Evolutionary conservation across 2,113 vertebrate species (phyloP), one percentile per base, ranked within the genome.

Genomic region (Myotis yumanensis): DNA sequence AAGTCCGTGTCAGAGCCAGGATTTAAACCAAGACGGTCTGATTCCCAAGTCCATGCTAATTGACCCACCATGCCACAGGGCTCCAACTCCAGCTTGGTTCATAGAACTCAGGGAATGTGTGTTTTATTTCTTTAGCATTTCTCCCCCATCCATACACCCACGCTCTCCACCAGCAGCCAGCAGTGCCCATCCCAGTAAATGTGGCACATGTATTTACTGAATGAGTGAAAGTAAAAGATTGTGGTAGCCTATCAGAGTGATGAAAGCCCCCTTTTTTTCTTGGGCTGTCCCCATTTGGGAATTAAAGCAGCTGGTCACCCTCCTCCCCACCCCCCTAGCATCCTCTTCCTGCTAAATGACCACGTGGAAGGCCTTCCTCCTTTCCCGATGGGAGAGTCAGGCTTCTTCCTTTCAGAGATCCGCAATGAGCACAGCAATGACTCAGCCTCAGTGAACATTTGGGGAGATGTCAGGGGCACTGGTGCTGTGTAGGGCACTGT

Each of bases 291-390:
- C 72, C 35, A 54, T 5, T 77, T 51, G 52, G 64, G 59, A 90
- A 90, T 32, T 77, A 66, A 89, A 80, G 79, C 62, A 95, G 79
- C 62, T 86, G 73, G 87, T 28, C 52, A 51, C 22, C 8, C 83
- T 89, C 59, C 22, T 64, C n/a, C 22, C 43, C 32, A 35, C 12
- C 76, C 11, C 8, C 23, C 59, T 57, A 66, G 35, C 32, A 69
- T 75, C 40, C 37, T 95, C 52, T 85, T 91, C 28, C 37, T 86
- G 64, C 77, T 95, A 81, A 86, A 80, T 62, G 69, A 91, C 77
- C 25, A 7, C 2, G 9, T 83, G 43, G 68, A 87, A 88, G 43
- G 22, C 15, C 20, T 82, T 48, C 69, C 11, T 91, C 25, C 43
- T 88, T 72, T 72, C 30, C 77, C 40, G 17, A 54, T 7, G 28